phyloP scores from a whole-genome alignment of 2,113 vertebrate genomes.

The Pithys albifrons region DNA sequence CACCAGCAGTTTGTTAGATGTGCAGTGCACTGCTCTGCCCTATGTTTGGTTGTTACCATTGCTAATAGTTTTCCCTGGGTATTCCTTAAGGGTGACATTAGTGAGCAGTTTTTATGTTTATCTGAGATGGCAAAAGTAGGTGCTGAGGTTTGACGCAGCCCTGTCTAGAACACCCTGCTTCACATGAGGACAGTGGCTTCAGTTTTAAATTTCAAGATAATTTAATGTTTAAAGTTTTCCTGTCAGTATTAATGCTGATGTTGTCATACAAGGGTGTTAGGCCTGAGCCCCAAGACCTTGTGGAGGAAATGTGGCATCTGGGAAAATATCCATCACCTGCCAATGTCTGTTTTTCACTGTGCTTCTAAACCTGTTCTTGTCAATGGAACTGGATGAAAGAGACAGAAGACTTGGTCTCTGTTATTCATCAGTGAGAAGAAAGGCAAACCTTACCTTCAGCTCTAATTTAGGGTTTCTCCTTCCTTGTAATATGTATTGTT shows the following conservation, averaged over 20 bases:
- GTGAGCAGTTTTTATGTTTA: neutral
- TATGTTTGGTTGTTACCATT: neutral
- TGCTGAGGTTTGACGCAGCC: neutral
- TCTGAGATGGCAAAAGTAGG: neutral
- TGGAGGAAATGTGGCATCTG: neutral
- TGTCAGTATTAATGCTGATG: neutral
- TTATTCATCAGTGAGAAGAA: neutral
- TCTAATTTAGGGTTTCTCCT: neutral
- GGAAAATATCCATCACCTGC: neutral
- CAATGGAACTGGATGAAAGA: neutral
- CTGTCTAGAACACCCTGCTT: neutral
- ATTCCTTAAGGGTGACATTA: neutral
- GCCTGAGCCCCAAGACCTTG: neutral
- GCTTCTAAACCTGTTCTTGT: neutral
- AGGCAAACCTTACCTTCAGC: neutral
- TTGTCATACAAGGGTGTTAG: neutral
- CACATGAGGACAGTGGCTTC: fast-evolving
- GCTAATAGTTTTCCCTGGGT: neutral
- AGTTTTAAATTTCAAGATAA: neutral
- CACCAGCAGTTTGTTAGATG: neutral
- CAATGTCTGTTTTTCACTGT: neutral
- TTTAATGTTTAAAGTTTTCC: neutral
- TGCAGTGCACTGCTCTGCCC: neutral
- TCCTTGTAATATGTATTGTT: neutral
- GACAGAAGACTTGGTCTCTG: neutral